phyloP scores from a whole-genome alignment of 2,797 vertebrate genomes.

The Anisognathus igniventris region DNA sequence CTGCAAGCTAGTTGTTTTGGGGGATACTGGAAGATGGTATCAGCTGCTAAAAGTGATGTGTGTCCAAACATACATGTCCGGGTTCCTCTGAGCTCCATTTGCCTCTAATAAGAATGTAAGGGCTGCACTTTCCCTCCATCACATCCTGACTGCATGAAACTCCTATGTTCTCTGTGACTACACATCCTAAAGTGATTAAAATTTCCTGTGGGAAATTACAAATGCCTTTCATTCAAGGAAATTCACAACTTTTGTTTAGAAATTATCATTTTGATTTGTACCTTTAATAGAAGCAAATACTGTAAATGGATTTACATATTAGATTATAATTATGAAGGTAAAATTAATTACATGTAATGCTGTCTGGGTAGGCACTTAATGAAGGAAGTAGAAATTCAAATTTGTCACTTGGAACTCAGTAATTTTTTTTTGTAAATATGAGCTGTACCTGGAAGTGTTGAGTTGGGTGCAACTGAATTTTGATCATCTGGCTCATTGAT shows the following conservation, averaged over 20 bases:
- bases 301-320: constrained; percentile 57
- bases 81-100: neutral
- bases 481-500: neutral
- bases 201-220: constrained; percentile 44
- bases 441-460: neutral
- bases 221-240: constrained; percentile 18
- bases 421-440: neutral
- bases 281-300: constrained; percentile 42
- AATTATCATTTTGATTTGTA: constrained; percentile 52
- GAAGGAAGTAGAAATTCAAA: constrained; percentile 56
- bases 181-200: constrained; percentile 5
- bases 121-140: neutral
- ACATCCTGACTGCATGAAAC: neutral
- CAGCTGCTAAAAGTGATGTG: neutral
- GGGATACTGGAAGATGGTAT: neutral
- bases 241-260: constrained; percentile 45
- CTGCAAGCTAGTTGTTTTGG: neutral
- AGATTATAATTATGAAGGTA: constrained; percentile 51
- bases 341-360: constrained; percentile 58
- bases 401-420: neutral
- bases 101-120: neutral
- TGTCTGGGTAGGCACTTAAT: constrained; percentile 13
- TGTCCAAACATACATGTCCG: neutral
- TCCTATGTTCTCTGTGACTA: neutral
- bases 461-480: neutral